Conservation (phyloP, 2,888 invertebrate genomes). For the Alentia gelatinosa region DNA sequence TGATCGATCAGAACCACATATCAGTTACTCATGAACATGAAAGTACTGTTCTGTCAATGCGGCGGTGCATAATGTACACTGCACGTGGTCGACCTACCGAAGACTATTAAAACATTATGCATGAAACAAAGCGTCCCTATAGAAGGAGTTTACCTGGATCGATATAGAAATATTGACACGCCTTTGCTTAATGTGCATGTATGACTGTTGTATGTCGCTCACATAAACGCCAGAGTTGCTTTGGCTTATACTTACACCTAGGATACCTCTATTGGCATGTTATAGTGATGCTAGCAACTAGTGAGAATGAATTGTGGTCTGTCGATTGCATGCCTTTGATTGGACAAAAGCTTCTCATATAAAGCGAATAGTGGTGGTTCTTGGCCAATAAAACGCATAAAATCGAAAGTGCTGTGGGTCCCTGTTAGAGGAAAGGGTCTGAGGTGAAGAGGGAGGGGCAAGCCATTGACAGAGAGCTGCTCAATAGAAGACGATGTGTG, state of each 20-base stretch:
- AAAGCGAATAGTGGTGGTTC: background rate
- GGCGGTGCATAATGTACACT: background rate
- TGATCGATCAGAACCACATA: background rate
- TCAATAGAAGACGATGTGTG: conserved; percentile 17
- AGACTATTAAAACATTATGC: background rate
- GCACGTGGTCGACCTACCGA: background rate
- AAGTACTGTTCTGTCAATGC: background rate
- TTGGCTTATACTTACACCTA: too few relatives aligned
- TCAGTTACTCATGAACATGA: conserved; percentile 26
- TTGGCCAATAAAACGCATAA: background rate
- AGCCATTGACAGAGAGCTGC: background rate
- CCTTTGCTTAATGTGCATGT: background rate
- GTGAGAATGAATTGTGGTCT: too few relatives aligned
- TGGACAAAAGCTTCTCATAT: background rate
- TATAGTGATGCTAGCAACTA: too few relatives aligned
- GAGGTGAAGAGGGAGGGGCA: background rate
- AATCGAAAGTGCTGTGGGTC: background rate
- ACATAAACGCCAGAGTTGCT: too few relatives aligned
- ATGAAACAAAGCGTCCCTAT: background rate
- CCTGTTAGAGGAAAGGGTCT: background rate
- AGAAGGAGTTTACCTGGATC: background rate
- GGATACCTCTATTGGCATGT: too few relatives aligned
- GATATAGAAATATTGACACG: background rate
- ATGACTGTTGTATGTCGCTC: background rate
- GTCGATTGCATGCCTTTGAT: background rate